Conservation (phyloP, 2,888 invertebrate species). For the Drosophila aldrichi region DNA sequence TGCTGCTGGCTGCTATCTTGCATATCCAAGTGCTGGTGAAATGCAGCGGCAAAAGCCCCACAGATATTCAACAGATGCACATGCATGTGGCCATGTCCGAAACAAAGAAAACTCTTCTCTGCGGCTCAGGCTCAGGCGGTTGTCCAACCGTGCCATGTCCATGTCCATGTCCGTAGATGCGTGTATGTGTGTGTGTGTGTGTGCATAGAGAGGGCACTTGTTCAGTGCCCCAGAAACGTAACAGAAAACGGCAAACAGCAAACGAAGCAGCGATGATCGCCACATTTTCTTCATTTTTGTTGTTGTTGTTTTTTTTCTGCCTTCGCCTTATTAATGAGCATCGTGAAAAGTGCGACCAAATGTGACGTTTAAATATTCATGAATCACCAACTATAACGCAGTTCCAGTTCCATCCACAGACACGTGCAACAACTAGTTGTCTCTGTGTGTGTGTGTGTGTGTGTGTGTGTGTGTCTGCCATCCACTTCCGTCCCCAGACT, state of each 20-base stretch:
- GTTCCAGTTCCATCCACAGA: slow-evolving; percentile 60
- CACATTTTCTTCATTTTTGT: slow-evolving; percentile 75
- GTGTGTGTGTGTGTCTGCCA: slow-evolving; percentile 18
- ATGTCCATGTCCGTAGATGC: slow-evolving; percentile 34
- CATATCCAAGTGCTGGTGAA: slow-evolving; percentile 78
- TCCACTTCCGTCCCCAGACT: slow-evolving; percentile 67
- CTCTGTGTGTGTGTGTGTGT: neutral
- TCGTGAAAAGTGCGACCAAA: slow-evolving; percentile 84
- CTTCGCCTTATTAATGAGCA: slow-evolving; percentile 82
- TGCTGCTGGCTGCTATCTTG: slow-evolving; percentile 65
- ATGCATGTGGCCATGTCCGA: slow-evolving; percentile 75
- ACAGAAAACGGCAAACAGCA: slow-evolving; percentile 50
- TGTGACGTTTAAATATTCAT: slow-evolving; percentile 85
- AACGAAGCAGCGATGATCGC: slow-evolving; percentile 69
- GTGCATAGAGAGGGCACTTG: slow-evolving; percentile 80
- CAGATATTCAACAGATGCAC: slow-evolving; percentile 68
- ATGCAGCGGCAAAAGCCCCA: slow-evolving; percentile 58
- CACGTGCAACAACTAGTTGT: slow-evolving; percentile 36
- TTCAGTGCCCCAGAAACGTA: slow-evolving; percentile 72
- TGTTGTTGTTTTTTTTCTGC: slow-evolving; percentile 50
- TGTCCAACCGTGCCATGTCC: slow-evolving; percentile 77
- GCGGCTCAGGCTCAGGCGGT: slow-evolving; percentile 55
- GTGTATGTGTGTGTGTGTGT: slow-evolving; percentile 31
- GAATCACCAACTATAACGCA: slow-evolving; percentile 81
- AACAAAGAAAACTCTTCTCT: slow-evolving; percentile 78